Evolutionary conservation across 2,113 vertebrate genomes (phyloP).

Genomic region (Apteryx owenii): DNA sequence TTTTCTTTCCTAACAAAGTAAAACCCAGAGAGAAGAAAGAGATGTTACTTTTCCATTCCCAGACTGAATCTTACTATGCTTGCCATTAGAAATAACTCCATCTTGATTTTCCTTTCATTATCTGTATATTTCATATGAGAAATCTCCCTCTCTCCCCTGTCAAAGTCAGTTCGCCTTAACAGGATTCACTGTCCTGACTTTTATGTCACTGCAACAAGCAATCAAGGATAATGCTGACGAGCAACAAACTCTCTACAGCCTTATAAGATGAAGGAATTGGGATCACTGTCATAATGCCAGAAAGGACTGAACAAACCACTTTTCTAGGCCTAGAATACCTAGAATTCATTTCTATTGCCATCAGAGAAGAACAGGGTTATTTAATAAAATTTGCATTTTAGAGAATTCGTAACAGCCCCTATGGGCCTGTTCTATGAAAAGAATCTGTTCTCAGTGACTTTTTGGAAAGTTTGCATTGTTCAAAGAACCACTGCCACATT

Average conservation of each 20-base stretch:
- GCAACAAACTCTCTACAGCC: not conserved
- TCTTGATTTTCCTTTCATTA: constrained; percentile 32
- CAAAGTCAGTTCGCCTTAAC: constrained; percentile 19
- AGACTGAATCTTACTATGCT: not conserved
- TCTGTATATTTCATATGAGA: constrained; percentile 4
- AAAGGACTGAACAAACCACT: not conserved
- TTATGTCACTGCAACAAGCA: not conserved
- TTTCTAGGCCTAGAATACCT: not conserved
- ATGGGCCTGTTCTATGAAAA: constrained; percentile 3
- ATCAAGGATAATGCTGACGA: constrained; percentile 29
- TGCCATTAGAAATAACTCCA: constrained; percentile 52
- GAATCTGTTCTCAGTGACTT: not conserved
- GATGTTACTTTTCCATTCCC: constrained; percentile 14
- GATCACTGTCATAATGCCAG: not conserved
- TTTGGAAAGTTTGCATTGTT: not conserved
- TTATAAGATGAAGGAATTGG: not conserved
- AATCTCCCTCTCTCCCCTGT: not conserved
- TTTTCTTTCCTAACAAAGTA: not conserved
- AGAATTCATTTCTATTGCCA: constrained; percentile 8
- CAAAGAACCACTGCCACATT: constrained; percentile 17
- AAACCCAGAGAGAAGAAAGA: not conserved
- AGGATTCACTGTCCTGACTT: constrained; percentile 14
- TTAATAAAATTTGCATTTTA: constrained; percentile 32
- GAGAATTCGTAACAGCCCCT: not conserved
- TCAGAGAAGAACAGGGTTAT: not conserved